These are phyloP conservation scores for Stenodema calcarata DNA, from an alignment of 2,888 invertebrate species.

Conservation along the genomic window DNA sequence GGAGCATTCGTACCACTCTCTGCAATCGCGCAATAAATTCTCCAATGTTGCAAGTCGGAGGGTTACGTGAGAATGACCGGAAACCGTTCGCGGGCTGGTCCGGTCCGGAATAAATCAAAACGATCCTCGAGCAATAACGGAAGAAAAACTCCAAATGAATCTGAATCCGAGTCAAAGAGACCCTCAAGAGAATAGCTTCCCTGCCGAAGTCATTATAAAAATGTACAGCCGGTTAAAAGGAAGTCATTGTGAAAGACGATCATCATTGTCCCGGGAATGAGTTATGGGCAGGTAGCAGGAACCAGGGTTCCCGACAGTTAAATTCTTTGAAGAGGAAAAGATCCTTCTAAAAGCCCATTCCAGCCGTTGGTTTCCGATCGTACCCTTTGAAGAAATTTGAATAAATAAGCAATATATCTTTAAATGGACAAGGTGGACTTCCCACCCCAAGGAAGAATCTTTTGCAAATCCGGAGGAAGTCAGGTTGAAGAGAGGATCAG, in stretches of 20 bases:
- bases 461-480: slow-evolving; percentile 22
- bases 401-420: slow-evolving; percentile 48
- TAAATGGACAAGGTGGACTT: slow-evolving; percentile 27
- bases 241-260: not conserved
- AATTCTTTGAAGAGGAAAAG: slow-evolving; percentile 7
- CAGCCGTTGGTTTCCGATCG: slow-evolving; percentile 42
- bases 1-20: not conserved
- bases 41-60: not conserved
- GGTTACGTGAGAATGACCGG: not conserved
- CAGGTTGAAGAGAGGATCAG: slow-evolving; percentile 29
- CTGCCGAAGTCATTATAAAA: slow-evolving; percentile 1
- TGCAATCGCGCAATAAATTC: not conserved
- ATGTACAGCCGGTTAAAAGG: not conserved
- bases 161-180: not conserved
- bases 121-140: not conserved
- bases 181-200: not conserved
- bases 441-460: slow-evolving; percentile 22
- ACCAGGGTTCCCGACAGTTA: not conserved
- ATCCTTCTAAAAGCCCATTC: slow-evolving; percentile 23
- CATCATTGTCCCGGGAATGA: not conserved
- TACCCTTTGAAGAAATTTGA: slow-evolving; percentile 31
- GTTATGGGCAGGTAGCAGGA: not conserved
- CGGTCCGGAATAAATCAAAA: slow-evolving; percentile 6
- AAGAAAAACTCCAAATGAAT: not conserved
- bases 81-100: not conserved